A percentile compares a stretch with the other conserved stretches of the same genome.
These are phyloP conservation scores for Pterostichus madidus DNA, from an alignment of 2,888 invertebrate genomes.

Conservation along the genomic window DNA sequence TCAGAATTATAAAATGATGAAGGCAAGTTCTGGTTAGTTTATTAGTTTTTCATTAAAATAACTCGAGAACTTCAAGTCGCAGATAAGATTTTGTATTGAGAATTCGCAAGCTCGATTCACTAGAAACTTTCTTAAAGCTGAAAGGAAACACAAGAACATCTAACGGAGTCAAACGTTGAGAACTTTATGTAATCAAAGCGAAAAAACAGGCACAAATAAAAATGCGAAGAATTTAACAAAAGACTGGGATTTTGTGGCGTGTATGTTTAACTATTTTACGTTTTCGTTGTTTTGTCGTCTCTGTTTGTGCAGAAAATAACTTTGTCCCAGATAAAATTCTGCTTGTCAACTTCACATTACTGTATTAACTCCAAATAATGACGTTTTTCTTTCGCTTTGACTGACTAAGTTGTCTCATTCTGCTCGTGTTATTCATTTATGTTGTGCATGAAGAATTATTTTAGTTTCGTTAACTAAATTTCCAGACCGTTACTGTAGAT, in stretches of 20 bases:
- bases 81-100: slow-evolving; percentile 61
- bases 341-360: background rate
- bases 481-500: background rate
- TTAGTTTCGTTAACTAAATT: slow-evolving; percentile 15
- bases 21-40: slow-evolving; percentile 46
- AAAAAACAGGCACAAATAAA: slow-evolving; percentile 55
- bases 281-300: slow-evolving; percentile 30
- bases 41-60: slow-evolving; percentile 59
- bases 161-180: slow-evolving; percentile 49
- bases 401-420: background rate
- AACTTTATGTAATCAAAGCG: slow-evolving; percentile 60
- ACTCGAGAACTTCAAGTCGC: slow-evolving; percentile 21
- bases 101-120: slow-evolving; percentile 35
- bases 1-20: slow-evolving; percentile 34
- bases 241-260: slow-evolving; percentile 40
- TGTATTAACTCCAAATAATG: slow-evolving; percentile 24
- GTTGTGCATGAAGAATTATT: background rate
- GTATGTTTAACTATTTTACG: slow-evolving; percentile 47
- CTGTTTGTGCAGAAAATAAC: slow-evolving; percentile 23
- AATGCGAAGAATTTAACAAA: slow-evolving; percentile 53
- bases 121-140: slow-evolving; percentile 39
- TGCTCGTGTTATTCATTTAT: too few species aligned
- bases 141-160: slow-evolving; percentile 36
- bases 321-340: slow-evolving; percentile 22
- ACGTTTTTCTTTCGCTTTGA: background rate